These are phyloP conservation scores for Drosophila melanocephala DNA, from an alignment of 2,888 invertebrate genomes.

Conservation along the genomic window DNA sequence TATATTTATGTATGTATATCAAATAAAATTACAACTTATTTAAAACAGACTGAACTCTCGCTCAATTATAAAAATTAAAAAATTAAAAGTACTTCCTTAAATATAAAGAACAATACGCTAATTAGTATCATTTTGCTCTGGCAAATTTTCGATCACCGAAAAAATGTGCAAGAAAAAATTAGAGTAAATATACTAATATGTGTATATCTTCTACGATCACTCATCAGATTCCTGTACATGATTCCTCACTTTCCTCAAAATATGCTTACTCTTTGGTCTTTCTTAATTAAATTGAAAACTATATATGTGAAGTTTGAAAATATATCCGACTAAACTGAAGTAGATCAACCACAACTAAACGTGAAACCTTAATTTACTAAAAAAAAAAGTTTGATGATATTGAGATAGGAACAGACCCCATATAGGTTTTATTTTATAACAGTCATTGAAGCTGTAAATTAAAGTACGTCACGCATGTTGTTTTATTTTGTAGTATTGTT, in stretches of 20 bases:
- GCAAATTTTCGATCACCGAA: not conserved
- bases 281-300: not conserved
- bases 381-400: not conserved
- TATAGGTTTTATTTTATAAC: constrained; percentile 5
- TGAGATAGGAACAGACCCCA: constrained; percentile 3
- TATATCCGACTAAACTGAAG: not conserved
- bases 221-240: not conserved
- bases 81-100: not conserved
- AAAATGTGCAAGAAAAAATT: too few relatives aligned
- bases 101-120: not conserved
- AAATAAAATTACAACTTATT: not conserved
- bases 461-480: constrained; percentile 55
- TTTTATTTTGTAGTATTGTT: constrained; percentile 22
- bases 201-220: not conserved
- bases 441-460: constrained; percentile 42
- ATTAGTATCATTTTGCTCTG: not conserved
- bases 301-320: not conserved
- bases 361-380: not conserved
- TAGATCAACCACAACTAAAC: not conserved
- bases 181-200: not conserved
- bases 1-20: not conserved
- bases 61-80: not conserved
- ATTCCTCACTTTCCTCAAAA: not conserved
- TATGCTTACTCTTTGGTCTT: not conserved
- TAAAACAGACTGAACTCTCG: not conserved